Base-by-base conservation (phyloP, 2,113 vertebrate species). In the Anoplopoma fimbria region DNA sequence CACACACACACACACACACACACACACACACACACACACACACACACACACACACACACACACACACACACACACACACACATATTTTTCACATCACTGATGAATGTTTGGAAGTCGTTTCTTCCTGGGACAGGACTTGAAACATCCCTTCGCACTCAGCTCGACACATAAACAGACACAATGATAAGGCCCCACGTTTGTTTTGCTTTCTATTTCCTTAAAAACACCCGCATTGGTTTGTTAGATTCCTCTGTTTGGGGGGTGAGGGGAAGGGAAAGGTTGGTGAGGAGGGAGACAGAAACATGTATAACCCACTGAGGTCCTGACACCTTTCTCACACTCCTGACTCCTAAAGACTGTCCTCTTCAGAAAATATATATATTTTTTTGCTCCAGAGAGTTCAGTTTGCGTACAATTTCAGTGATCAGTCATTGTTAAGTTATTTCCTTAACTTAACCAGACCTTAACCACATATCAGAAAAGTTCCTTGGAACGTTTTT, bases 121-220 rank as follows among this genome's bases (percentile, higher is more conserved):
- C 84, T 92, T 93, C 91, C 92, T 90, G 88, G 29, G 5, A 82
- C 88, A 91, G 84, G 89, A 90, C 82, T 69, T 84, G 74, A 85
- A 91, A 88, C 89, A 87, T 86, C 75, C 80, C 78, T 47, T 80
- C 45, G 49, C 83, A 73, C 81, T 76, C 75, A 49, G 14, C 25
- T 69, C 23, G 2, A 29, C 51, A 80, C 60, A 88, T 61, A 92
- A 67, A 82, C 67, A 76, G 33, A 77, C 62, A 58, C 45, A 74
- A 82, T 9, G 88, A 91, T 82, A 69, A 85, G 61, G 36, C 27
- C 62, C 17, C 14, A 1, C 9, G 1, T 70, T 64, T 78, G 62
- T 68, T 84, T 83, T 68, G 49, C 60, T 83, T 65, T 81, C 15
- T 68, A 72, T 79, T 77, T 83, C 60, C 51, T 74, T 21, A 31